These are phyloP conservation scores for Daphoenositta chrysoptera DNA, from an alignment of 2,113 vertebrate genomes.

Conservation along the genomic window DNA sequence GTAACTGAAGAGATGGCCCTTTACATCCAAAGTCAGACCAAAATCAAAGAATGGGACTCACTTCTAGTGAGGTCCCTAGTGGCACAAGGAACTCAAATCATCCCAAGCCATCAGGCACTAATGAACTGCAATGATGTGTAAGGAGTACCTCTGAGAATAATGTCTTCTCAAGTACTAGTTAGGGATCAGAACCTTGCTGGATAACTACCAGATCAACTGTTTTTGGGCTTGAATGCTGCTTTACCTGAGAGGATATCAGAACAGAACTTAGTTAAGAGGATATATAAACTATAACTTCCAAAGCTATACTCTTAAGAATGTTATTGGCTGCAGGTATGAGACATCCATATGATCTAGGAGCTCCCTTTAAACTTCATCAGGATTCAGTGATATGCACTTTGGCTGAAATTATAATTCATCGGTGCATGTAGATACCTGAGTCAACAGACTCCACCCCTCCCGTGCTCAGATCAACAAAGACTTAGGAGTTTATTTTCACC, in stretches of 20 bases:
- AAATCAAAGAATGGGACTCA: background rate
- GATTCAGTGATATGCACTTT: background rate
- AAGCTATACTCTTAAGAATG: background rate
- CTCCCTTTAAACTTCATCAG: background rate
- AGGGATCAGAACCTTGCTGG: background rate
- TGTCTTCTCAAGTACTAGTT: slow-evolving; percentile 8
- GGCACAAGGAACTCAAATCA: background rate
- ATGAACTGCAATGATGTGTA: slow-evolving; percentile 1
- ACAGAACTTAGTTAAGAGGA: background rate
- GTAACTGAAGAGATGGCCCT: background rate
- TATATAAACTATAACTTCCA: background rate
- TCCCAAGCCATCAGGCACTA: background rate
- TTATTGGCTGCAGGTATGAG: background rate
- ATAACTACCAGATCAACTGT: background rate
- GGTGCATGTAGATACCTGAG: fast-evolving
- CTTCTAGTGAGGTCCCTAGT: background rate
- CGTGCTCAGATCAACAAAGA: background rate
- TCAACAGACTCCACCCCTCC: background rate
- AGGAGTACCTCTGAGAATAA: slow-evolving; percentile 4
- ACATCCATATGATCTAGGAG: background rate
- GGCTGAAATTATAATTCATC: background rate
- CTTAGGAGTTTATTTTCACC: background rate
- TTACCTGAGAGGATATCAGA: background rate
- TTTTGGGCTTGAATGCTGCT: background rate
- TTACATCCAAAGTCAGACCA: background rate